These are phyloP conservation scores for Leucophora obtusa DNA, from an alignment of 2,888 invertebrate species.

Conservation along the genomic window DNA sequence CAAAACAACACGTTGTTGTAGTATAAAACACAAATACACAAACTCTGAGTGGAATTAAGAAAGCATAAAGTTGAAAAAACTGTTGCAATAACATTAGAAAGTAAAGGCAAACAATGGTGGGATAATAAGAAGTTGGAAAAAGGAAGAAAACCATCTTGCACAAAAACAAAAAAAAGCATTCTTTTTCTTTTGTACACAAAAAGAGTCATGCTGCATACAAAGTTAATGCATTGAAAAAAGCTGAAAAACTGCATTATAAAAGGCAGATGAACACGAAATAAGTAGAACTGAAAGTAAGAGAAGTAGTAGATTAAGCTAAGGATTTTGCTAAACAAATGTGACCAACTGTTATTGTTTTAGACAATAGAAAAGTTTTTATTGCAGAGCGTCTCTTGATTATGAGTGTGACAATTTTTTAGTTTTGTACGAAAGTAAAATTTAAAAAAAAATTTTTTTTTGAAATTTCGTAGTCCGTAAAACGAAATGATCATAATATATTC, in stretches of 20 bases:
- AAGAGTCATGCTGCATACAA: constrained; percentile 28
- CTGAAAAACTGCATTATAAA: constrained; percentile 40
- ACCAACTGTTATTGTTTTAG: background rate
- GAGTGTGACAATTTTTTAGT: too few species aligned
- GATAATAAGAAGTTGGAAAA: constrained; percentile 18
- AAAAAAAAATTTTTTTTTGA: too few species aligned
- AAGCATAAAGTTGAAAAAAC: constrained; percentile 39
- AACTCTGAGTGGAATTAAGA: background rate
- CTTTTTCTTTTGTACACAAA: background rate
- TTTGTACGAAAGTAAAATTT: too few species aligned
- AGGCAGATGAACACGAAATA: constrained; percentile 1
- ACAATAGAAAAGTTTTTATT: too few species aligned
- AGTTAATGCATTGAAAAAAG: constrained; percentile 52
- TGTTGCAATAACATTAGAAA: constrained; percentile 60
- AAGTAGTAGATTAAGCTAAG: background rate
- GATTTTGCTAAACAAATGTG: background rate
- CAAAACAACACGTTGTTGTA: constrained; percentile 43
- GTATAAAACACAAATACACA: background rate
- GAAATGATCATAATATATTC: too few species aligned
- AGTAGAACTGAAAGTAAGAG: constrained; percentile 34
- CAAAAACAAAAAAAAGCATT: background rate
- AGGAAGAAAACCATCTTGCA: constrained; percentile 18
- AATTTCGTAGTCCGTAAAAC: too few species aligned
- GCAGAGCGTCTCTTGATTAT: too few species aligned
- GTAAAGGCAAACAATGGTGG: constrained; percentile 49